Base-by-base conservation (phyloP, 2,113 vertebrate species). In the Chinchilla lanigera region DNA sequence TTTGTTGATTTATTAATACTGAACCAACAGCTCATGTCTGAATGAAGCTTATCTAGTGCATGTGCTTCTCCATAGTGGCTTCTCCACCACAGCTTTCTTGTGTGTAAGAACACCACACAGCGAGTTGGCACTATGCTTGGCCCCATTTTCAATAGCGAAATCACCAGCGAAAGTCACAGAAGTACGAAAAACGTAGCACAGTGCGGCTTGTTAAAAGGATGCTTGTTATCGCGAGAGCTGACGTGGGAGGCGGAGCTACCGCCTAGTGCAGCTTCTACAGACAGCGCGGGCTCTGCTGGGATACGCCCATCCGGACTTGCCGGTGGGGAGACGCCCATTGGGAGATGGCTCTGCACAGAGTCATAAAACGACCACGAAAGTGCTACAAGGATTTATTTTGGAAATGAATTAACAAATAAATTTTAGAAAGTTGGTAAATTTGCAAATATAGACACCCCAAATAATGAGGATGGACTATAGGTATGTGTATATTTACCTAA, bases 251-350 rank as follows among this genome's bases (percentile, higher is more conserved):
- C 38, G 89, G 80, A 69, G 5, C 7, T 6, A 0, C 38, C 20
- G 5, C 82, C 61, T 58, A n/a, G 60, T 11, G 38, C 73, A 47
- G 14, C 44, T 78, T 30, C 44, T 75, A 10, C 9, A 30, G 73
- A 77, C 5, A 10, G 52, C 22, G 30, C 28, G 10, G 12, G 30
- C 33, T 30, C 20, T 26, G 16, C 50, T 30, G 19, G 33, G 80
- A 52, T 0, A 0, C 3, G 52, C 8, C 4, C 7, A 12, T 28
- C 4, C n/a, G n/a, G n/a, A n/a, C n/a, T n/a, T n/a, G n/a, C n/a
- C n/a, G n/a, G n/a, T n/a, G n/a, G 19, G 33, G 80, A 52, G 0
- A 0, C 3, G 52, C 8, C 4, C 7, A 12, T 28, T 3, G 1
- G 13, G 56, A 47, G 38, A 41, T 0, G 35, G 44, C 67, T 85